Evolutionary conservation across 2,113 vertebrate genomes (phyloP).

Genomic region (Hippopotamus amphibius): DNA sequence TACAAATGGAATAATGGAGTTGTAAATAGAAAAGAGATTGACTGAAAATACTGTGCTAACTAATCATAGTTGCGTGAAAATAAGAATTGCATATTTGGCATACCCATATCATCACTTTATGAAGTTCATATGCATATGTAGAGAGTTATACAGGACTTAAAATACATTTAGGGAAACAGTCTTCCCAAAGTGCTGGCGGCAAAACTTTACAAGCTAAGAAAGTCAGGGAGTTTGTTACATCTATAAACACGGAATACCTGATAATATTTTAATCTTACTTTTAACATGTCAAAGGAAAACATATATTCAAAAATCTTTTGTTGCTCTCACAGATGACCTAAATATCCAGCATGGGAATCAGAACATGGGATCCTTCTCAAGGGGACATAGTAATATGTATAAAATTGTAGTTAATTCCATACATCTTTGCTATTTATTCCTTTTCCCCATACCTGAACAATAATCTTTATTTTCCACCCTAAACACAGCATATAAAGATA

Average conservation of each 20-base stretch:
- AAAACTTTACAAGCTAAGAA: background rate
- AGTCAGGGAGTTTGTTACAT: background rate
- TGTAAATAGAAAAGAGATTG: background rate
- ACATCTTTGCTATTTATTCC: background rate
- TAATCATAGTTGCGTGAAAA: background rate
- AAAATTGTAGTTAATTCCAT: conserved; percentile 14
- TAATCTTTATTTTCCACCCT: background rate
- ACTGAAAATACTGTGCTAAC: background rate
- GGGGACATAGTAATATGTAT: background rate
- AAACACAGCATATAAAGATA: background rate
- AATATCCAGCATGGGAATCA: background rate
- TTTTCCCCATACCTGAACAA: background rate
- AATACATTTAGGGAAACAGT: background rate
- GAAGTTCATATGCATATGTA: background rate
- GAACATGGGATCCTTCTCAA: background rate
- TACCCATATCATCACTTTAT: background rate
- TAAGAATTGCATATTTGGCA: background rate
- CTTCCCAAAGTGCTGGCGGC: background rate
- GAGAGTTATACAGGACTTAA: background rate
- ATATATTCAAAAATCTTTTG: background rate
- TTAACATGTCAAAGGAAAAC: conserved; percentile 14
- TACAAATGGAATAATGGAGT: background rate
- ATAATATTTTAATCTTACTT: conserved; percentile 33
- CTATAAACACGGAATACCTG: background rate
- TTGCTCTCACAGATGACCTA: background rate